Percentiles rank a stretch among this genome's conserved stretches.
Conservation (phyloP, 2,888 invertebrate genomes). For the Diplolepis rosae region DNA sequence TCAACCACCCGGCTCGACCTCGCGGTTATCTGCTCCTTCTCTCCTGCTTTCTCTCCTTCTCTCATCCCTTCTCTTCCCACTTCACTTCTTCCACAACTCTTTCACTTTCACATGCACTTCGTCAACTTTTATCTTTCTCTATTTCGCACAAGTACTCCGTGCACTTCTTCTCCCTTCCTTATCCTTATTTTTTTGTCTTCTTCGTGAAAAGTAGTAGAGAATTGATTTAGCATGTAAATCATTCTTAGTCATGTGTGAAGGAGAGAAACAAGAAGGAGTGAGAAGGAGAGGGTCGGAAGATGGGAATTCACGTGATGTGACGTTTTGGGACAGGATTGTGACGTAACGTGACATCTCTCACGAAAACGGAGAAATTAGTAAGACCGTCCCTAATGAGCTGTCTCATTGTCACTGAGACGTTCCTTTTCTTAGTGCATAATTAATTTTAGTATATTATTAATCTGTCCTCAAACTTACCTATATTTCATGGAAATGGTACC, state of each 20-base stretch:
- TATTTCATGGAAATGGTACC: neutral
- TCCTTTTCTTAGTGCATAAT: constrained; percentile 9
- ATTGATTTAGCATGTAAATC: neutral
- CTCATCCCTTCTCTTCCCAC: constrained; percentile 38
- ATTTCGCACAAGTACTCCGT: constrained; percentile 27
- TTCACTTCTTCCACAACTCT: constrained; percentile 35
- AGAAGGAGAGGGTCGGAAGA: constrained; percentile 11
- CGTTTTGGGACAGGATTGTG: constrained; percentile 51
- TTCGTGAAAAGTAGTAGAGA: neutral
- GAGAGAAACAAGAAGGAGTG: constrained; percentile 28
- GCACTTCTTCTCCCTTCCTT: constrained; percentile 26
- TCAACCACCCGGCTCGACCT: constrained; percentile 70
- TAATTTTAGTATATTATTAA: constrained; percentile 12
- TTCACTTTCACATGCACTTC: no score
- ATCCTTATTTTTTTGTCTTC: no score
- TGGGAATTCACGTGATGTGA: constrained; percentile 38
- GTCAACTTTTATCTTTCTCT: constrained; percentile 36
- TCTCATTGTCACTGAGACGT: constrained; percentile 1
- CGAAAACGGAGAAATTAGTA: constrained; percentile 55
- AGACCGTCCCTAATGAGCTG: constrained; percentile 26
- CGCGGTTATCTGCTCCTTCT: constrained; percentile 62
- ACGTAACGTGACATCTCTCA: constrained; percentile 59
- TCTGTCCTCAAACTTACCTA: constrained; percentile 13
- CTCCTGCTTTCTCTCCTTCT: constrained; percentile 38
- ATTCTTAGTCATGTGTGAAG: neutral